Percentiles rank a stretch among this genome's conserved stretches.
Conservation (phyloP, 2,888 invertebrate genomes). For the Scaptomyza reducta region DNA sequence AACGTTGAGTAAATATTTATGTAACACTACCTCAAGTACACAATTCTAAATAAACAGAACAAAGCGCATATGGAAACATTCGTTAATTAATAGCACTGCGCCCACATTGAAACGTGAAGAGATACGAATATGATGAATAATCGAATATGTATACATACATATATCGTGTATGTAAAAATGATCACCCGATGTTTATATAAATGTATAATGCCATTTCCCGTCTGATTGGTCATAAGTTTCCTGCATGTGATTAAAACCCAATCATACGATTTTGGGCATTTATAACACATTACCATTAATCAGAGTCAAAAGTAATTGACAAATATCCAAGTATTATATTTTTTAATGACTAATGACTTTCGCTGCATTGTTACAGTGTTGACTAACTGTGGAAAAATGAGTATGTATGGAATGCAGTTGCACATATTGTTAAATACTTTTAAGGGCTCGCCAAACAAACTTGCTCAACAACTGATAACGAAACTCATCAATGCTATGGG, state of each 20-base stretch:
- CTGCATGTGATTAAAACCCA: slow-evolving; percentile 19
- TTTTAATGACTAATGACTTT: slow-evolving; percentile 15
- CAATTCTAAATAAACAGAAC: slow-evolving; percentile 3
- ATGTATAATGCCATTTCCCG: slow-evolving; percentile 40
- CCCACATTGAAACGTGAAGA: slow-evolving; percentile 9
- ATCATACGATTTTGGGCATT: slow-evolving; percentile 38
- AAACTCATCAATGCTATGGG: neutral
- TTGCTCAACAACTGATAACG: neutral
- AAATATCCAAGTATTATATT: neutral
- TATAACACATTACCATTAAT: slow-evolving; percentile 30
- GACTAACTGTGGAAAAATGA: neutral
- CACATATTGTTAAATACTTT: neutral
- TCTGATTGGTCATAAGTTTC: slow-evolving; percentile 29
- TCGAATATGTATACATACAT: slow-evolving; percentile 1
- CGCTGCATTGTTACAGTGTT: neutral
- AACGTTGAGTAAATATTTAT: neutral
- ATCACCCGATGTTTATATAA: slow-evolving; percentile 38
- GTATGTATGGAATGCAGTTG: neutral
- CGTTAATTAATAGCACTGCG: slow-evolving; percentile 13
- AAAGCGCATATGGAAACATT: slow-evolving; percentile 11
- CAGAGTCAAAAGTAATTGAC: slow-evolving; percentile 12
- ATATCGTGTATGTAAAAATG: slow-evolving; percentile 22
- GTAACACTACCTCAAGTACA: neutral
- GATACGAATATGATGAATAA: slow-evolving; percentile 35
- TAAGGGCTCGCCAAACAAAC: neutral